Conservation (phyloP, 2,113 vertebrate species). For the Vidua chalybeata region DNA sequence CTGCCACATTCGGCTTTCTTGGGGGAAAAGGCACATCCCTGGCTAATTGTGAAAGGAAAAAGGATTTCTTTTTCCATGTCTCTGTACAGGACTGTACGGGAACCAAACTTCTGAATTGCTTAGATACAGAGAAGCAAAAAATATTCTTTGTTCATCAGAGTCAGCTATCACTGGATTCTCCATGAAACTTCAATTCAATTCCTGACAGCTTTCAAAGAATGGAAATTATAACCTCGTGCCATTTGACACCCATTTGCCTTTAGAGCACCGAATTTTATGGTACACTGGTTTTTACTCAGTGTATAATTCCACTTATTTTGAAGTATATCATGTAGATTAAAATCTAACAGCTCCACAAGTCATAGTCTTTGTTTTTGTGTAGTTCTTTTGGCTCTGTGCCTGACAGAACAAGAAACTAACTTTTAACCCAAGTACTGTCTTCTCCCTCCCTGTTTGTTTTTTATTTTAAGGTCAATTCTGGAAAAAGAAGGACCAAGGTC, state of each 20-base stretch:
- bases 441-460: background rate
- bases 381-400: background rate
- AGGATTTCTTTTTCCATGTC: background rate
- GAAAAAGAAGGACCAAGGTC: conserved; percentile 97
- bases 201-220: background rate
- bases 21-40: background rate
- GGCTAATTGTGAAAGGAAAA: background rate
- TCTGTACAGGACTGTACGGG: background rate
- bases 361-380: background rate
- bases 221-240: background rate
- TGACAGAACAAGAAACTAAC: background rate
- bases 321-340: background rate
- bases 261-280: background rate
- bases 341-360: background rate
- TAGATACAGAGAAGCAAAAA: background rate
- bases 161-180: background rate
- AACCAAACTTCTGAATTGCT: background rate
- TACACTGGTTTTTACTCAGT: background rate
- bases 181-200: background rate
- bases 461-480: conserved; percentile 84
- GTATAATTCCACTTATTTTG: background rate
- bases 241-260: background rate
- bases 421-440: background rate
- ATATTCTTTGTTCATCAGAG: background rate
- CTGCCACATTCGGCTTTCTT: background rate